These are phyloP conservation scores for Bubalus kerabau DNA, from an alignment of 2,113 vertebrate species.

Conservation along the genomic window DNA sequence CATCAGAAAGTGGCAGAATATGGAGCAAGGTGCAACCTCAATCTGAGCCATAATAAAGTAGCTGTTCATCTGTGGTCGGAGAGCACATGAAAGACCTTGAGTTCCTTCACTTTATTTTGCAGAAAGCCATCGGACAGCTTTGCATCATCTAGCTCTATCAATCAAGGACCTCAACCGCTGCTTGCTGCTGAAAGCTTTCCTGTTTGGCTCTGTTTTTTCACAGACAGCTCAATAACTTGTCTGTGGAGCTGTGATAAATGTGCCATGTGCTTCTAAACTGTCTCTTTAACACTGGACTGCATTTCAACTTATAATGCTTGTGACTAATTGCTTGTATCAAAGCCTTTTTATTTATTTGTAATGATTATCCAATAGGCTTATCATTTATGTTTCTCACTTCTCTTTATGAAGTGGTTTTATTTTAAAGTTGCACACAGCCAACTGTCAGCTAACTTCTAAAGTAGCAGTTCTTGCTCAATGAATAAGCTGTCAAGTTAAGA, in stretches of 20 bases:
- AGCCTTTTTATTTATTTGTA: slow-evolving; percentile 73
- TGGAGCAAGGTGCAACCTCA: slow-evolving; percentile 76
- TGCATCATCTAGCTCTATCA: slow-evolving; percentile 85
- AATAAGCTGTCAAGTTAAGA: slow-evolving; percentile 38
- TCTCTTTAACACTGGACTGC: slow-evolving; percentile 79
- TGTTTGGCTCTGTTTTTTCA: slow-evolving; percentile 83
- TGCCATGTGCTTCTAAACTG: slow-evolving; percentile 77
- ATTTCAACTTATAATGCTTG: slow-evolving; percentile 75
- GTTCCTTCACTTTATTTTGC: slow-evolving; percentile 82
- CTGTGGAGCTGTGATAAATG: slow-evolving; percentile 84
- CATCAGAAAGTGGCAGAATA: slow-evolving; percentile 74
- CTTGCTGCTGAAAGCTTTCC: slow-evolving; percentile 84
- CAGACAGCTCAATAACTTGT: slow-evolving; percentile 89
- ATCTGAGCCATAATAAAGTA: slow-evolving; percentile 81
- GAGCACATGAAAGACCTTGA: slow-evolving; percentile 83
- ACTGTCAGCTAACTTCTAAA: slow-evolving; percentile 32
- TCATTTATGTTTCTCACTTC: slow-evolving; percentile 54
- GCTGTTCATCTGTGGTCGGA: slow-evolving; percentile 85
- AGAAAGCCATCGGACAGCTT: slow-evolving; percentile 83
- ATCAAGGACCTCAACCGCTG: slow-evolving; percentile 81
- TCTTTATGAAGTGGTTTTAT: slow-evolving; percentile 30
- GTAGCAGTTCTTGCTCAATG: slow-evolving; percentile 9
- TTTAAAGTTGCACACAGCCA: slow-evolving; percentile 22
- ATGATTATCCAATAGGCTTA: slow-evolving; percentile 56
- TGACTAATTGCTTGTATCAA: slow-evolving; percentile 75